These are phyloP conservation scores for Heliconius hermathena DNA, from an alignment of 1,140 invertebrate species.

Conservation along the genomic window DNA sequence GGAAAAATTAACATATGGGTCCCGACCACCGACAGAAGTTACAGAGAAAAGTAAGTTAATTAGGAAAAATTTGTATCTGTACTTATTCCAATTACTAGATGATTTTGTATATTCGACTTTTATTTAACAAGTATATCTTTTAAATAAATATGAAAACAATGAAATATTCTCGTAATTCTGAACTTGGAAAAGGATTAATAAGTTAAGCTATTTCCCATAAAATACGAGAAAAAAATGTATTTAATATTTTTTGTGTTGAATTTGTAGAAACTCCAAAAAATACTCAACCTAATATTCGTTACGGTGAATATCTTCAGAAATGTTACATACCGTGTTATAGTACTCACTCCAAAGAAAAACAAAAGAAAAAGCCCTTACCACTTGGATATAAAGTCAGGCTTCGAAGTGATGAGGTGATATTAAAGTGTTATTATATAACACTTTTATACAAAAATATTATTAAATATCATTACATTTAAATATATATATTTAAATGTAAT, in stretches of 20 bases:
- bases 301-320: conserved; percentile 63
- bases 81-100: too few species aligned
- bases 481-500: too few species aligned
- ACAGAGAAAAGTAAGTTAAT: conserved; percentile 48
- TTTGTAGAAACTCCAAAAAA: conserved; percentile 52
- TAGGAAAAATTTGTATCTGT: too few species aligned
- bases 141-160: too few species aligned
- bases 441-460: too few species aligned
- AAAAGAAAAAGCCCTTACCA: conserved; percentile 46
- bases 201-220: too few species aligned
- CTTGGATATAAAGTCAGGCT: conserved; percentile 63
- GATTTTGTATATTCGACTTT: too few species aligned
- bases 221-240: neutral
- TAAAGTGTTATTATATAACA: neutral
- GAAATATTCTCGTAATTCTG: too few species aligned
- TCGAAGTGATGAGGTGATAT: conserved; percentile 48
- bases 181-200: too few species aligned
- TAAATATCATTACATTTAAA: neutral
- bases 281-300: conserved; percentile 54
- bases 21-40: conserved; percentile 36
- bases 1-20: conserved; percentile 51
- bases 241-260: neutral
- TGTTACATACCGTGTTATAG: conserved; percentile 58
- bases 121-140: too few species aligned
- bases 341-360: conserved; percentile 42